Conservation (phyloP, 2,888 invertebrate species). For the Helobdella robusta region DNA sequence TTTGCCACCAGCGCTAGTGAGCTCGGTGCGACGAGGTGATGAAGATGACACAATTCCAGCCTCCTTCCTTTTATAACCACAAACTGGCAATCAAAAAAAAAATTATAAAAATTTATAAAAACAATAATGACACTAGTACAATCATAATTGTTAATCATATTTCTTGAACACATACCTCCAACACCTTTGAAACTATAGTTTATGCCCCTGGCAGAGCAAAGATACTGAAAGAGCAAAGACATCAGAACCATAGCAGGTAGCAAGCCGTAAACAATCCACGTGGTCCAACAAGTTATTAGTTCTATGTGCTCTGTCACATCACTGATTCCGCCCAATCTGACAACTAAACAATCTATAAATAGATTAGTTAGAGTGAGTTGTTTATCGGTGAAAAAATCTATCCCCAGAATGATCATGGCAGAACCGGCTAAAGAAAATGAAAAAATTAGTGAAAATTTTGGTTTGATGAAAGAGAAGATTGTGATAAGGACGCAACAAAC, state of each 20-base stretch:
- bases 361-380: background rate
- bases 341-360: conserved; percentile 4
- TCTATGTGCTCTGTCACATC: background rate
- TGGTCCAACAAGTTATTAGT: background rate
- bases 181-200: background rate
- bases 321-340: conserved; percentile 7
- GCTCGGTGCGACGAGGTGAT: background rate
- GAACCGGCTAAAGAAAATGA: conserved; percentile 13
- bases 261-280: background rate
- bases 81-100: background rate
- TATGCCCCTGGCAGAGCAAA: background rate
- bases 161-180: conserved; percentile 7
- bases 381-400: conserved; percentile 5
- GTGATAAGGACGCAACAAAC: background rate
- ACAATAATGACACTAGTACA: background rate
- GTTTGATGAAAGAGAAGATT: conserved; percentile 10
- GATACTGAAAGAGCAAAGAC: background rate
- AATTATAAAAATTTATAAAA: background rate
- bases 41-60: background rate
- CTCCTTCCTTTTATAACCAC: background rate
- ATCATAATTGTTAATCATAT: too few relatives aligned
- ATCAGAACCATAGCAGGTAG: background rate
- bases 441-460: conserved; percentile 1
- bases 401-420: conserved; percentile 5
- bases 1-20: too few relatives aligned